Conservation (phyloP, 37 sponge, comb jelly and placozoan genomes). For the Corticium candelabrum region DNA sequence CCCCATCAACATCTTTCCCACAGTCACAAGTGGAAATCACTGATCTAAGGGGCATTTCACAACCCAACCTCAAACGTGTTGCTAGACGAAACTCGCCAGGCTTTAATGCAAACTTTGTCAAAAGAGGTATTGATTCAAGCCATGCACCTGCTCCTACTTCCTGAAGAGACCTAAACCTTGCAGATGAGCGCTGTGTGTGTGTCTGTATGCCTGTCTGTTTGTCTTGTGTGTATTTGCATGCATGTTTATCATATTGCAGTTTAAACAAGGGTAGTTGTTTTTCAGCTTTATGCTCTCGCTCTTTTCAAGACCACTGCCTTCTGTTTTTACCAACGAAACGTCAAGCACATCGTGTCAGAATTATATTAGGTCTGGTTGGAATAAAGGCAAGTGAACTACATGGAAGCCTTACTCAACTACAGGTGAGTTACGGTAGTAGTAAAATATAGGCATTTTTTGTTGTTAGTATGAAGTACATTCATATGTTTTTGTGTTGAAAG, state of each 20-base stretch:
- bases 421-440: slow-evolving; percentile 22
- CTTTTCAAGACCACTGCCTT: slow-evolving; percentile 78
- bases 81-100: too few relatives aligned
- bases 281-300: slow-evolving; percentile 79
- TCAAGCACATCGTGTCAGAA: slow-evolving; percentile 69
- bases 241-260: slow-evolving; percentile 1
- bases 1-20: too few relatives aligned
- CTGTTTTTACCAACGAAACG: slow-evolving; percentile 85
- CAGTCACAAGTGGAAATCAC: too few relatives aligned
- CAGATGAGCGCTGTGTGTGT: background rate
- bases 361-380: slow-evolving; percentile 75
- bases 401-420: slow-evolving; percentile 82
- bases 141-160: too few relatives aligned
- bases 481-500: slow-evolving; percentile 16
- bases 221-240: background rate
- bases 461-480: background rate
- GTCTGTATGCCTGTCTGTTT: background rate
- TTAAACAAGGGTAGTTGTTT: background rate
- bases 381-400: slow-evolving; percentile 83
- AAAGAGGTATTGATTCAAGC: too few relatives aligned
- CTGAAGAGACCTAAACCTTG: too few relatives aligned
- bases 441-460: background rate
- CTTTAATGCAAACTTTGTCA: too few relatives aligned
- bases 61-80: too few relatives aligned
- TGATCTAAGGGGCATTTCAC: too few relatives aligned